A percentile compares a stretch with the other conserved stretches of the same genome.
Conservation (phyloP, 2,113 vertebrate genomes). For the Oreocharis arfaki region DNA sequence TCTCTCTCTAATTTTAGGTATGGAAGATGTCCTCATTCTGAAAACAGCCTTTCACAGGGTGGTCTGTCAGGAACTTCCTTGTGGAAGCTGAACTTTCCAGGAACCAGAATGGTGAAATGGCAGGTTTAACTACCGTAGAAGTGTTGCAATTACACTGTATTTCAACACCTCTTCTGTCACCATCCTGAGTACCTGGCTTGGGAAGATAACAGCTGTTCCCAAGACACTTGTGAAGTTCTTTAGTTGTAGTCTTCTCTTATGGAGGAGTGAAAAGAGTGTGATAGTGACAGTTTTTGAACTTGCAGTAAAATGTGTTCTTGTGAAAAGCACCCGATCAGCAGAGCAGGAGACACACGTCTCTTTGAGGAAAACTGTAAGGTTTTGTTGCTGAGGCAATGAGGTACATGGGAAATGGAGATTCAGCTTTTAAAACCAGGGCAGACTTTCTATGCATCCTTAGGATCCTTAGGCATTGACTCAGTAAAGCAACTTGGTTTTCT, state of each 20-base stretch:
- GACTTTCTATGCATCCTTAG: background rate
- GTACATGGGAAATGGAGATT: background rate
- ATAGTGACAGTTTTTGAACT: background rate
- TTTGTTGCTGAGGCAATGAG: conserved; percentile 31
- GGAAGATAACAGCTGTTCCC: background rate
- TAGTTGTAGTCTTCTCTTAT: background rate
- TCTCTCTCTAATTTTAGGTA: background rate
- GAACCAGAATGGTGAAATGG: background rate
- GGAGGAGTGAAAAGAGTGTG: background rate
- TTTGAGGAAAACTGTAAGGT: background rate
- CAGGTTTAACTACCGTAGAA: background rate
- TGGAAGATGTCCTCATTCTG: background rate
- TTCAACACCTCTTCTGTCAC: background rate
- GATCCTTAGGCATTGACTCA: background rate
- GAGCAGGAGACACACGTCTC: background rate
- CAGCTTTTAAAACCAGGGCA: background rate
- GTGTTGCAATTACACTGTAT: background rate
- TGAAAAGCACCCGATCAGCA: background rate
- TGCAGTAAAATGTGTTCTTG: background rate
- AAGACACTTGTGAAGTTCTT: background rate
- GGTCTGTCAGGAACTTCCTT: background rate
- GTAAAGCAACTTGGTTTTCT: background rate
- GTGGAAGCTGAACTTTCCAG: background rate
- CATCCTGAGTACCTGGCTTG: background rate
- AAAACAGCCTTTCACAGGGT: background rate